Evolutionary conservation across 2,797 vertebrate genomes (phyloP), one percentile per base, ranked within the genome.

Genomic region (Falco peregrinus): DNA sequence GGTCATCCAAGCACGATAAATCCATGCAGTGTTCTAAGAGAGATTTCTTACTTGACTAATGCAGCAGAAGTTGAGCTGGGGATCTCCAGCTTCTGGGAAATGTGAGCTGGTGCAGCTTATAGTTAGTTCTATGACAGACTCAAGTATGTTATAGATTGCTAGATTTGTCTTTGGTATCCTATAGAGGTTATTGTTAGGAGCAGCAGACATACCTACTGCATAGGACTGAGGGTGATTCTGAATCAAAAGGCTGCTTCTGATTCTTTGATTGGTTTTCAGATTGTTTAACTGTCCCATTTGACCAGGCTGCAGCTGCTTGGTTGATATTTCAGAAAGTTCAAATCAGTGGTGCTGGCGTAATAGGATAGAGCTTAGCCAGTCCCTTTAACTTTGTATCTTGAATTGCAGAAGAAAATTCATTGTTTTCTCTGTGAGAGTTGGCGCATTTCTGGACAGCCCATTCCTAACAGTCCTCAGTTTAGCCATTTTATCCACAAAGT

Each of bases 1-100:
- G 82, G 82, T 94, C 79, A 73, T 94, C 87, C 87, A 90, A 91
- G 89, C 51, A 41, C 3, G 15, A 83, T 93, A 88, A 94, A 95
- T 86, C 87, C 68, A 61, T 37, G 18, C 20, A 33, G 1, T 89
- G 29, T 80, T 83, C 71, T 78, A 60, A 68, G 91, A n/a, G 57
- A 77, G 61, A 37, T 87, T 94, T 77, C 37, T 68, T 65, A 28
- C 69, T 89, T 88, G 76, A 76, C 85, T 87, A 28, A 56, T 16
- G 31, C 47, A 77, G 57, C 39, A 54, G 73, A 78, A 86, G 17
- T 64, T 88, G 74, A 90, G 54, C 60, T 91, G 84, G 59, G 70
- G 43, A 74, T 93, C 76, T 90, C 79, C 74, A 70, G 69, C 0
- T 24, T 54, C 87, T 80, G 68, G 57, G 65, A 93, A 90, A 64